Evolutionary conservation across 2,113 vertebrate genomes (phyloP).

Genomic region (Tragelaphus scriptus): DNA sequence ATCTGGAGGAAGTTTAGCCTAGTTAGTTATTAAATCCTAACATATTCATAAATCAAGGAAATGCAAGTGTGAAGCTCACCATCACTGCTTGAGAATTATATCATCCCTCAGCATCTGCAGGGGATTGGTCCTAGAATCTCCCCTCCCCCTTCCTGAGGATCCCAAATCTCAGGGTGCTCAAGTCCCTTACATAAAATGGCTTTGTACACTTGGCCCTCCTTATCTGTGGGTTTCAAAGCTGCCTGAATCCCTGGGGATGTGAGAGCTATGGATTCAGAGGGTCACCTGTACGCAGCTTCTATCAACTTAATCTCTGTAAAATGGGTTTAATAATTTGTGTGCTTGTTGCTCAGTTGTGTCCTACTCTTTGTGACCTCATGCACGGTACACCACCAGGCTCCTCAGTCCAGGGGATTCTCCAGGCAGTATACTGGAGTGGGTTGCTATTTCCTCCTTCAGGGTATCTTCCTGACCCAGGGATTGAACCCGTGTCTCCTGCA

Average conservation of each 20-base stretch:
- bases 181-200: not conserved
- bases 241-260: not conserved
- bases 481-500: not conserved
- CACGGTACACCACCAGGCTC: fast-evolving
- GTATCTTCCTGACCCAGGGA: not conserved
- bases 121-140: not conserved
- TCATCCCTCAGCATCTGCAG: not conserved
- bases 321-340: not conserved
- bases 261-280: not conserved
- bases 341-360: not conserved
- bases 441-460: not conserved
- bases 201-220: not conserved
- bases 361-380: not conserved
- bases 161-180: not conserved
- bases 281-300: not conserved
- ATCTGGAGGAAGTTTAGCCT: not conserved
- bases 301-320: not conserved
- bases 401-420: not conserved
- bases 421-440: not conserved
- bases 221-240: not conserved
- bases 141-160: not conserved
- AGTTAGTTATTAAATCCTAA: not conserved
- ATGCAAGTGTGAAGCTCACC: not conserved
- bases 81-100: not conserved
- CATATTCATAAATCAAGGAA: not conserved